These are phyloP conservation scores for Propithecus perrieri DNA, from an alignment of 2,797 vertebrate species.

Conservation along the genomic window DNA sequence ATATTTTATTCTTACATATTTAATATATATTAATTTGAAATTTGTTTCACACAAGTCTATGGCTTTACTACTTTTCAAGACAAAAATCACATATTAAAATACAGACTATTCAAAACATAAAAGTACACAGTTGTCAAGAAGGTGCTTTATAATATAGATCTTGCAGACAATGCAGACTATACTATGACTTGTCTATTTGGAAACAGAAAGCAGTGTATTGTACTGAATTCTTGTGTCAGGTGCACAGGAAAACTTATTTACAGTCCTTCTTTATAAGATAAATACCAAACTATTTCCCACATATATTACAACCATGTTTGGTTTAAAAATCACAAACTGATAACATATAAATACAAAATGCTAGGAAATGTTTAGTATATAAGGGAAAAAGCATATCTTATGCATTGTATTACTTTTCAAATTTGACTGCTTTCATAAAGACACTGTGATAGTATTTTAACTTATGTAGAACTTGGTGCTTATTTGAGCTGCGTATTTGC, in stretches of 20 bases:
- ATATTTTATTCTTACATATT: constrained; percentile 44
- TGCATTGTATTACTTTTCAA: constrained; percentile 2
- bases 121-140: constrained; percentile 24
- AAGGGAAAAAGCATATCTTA: constrained; percentile 68
- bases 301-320: constrained; percentile 16
- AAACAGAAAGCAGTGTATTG: constrained; percentile 22
- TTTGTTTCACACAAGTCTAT: constrained; percentile 50
- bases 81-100: constrained; percentile 57
- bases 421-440: neutral
- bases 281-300: constrained; percentile 74
- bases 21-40: constrained; percentile 56
- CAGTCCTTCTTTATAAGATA: constrained; percentile 59
- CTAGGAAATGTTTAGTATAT: constrained; percentile 51
- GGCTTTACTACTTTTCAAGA: constrained; percentile 60
- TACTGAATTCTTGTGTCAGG: constrained; percentile 68
- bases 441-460: neutral
- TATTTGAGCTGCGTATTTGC: neutral
- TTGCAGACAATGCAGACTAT: constrained; percentile 35
- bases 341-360: constrained; percentile 59
- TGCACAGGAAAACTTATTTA: constrained; percentile 65
- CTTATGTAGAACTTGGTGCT: neutral
- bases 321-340: constrained; percentile 64
- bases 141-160: constrained; percentile 18
- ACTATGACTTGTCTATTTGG: constrained; percentile 41
- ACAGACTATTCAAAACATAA: constrained; percentile 40